Percentiles rank a stretch among this genome's conserved stretches.
These are phyloP conservation scores for Piaya cayana DNA, from an alignment of 2,113 vertebrate species.

Conservation along the genomic window DNA sequence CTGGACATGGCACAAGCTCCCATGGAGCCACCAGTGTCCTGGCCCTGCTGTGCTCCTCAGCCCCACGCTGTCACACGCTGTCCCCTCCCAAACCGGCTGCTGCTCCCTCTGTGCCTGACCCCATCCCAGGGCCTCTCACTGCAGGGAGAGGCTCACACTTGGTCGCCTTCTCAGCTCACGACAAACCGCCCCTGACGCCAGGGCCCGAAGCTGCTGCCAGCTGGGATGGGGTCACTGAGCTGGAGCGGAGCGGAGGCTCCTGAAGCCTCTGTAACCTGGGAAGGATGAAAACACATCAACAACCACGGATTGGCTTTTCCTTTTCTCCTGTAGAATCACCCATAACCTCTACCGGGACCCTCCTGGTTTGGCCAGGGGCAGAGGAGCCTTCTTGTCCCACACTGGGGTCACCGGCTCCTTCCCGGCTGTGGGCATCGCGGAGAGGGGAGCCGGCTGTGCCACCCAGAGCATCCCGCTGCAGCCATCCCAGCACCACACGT, in stretches of 20 bases:
- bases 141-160: not conserved
- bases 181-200: not conserved
- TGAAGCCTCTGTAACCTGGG: not conserved
- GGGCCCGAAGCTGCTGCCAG: not conserved
- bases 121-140: rapidly evolving
- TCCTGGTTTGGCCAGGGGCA: not conserved
- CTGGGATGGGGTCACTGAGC: not conserved
- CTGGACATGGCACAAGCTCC: not conserved
- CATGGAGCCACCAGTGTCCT: not conserved
- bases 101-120: not conserved
- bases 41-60: no score
- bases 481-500: rapidly evolving
- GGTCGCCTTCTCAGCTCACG: not conserved
- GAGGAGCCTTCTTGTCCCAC: not conserved
- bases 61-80: no score
- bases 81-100: not conserved
- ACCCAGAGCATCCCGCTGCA: not conserved
- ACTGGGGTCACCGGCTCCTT: rapidly evolving
- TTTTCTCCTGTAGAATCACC: not conserved
- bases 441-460: not conserved
- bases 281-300: not conserved
- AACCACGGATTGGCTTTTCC: not conserved
- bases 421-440: rapidly evolving
- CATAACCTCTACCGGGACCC: not conserved
- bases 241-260: not conserved